Base-by-base conservation (phyloP, 1,140 invertebrate species). In the Ectropis grisescens region DNA sequence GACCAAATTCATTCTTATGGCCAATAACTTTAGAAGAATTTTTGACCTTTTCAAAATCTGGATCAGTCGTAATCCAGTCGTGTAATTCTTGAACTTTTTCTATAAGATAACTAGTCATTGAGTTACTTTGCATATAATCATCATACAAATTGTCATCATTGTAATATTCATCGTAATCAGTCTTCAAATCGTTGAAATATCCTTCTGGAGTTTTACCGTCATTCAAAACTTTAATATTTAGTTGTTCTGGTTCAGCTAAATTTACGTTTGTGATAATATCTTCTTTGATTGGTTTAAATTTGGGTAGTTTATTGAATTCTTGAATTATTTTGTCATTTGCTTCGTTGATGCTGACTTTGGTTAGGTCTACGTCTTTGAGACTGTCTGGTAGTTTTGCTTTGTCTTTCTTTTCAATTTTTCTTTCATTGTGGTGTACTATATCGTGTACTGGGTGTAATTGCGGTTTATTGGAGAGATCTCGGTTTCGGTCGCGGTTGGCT, bases 31-130 rank as follows among this genome's bases (percentile, higher is more conserved):
- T 58, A 0, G 58, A 54, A 10, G 24, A 6, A 7, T 36, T 41
- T 0, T 40, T 40, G 6, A 45, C 37, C n/a, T 51, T 55, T 3
- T 69, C 56, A 14, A 76, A 59, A 37, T 79, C 71, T 0, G 71
- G 50, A 41, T 81, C 75, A 0, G 58, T 54, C 0, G 58, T 60
- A 1, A 85, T 58, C 83, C 84, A 85, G 39, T 84, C 76, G 33
- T 85, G 74, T 0, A 85, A 29, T 10, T 85, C 83, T 29, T 83
- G 79, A 0, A 86, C 60, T 39, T 84, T 79, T 37, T 84, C 75
- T 24, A 81, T 76, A 10, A 81, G 43, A 33, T 81, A 81, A 44
- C 48, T 76, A 0, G 67, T 75, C 69, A 81, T 75, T 0, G 67
- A 54, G 10, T 76, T 79, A 13, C 70, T 76, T 53, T 78, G 55